phyloP scores from a whole-genome alignment of 2,113 vertebrate genomes.

The Electrona antarctica region DNA sequence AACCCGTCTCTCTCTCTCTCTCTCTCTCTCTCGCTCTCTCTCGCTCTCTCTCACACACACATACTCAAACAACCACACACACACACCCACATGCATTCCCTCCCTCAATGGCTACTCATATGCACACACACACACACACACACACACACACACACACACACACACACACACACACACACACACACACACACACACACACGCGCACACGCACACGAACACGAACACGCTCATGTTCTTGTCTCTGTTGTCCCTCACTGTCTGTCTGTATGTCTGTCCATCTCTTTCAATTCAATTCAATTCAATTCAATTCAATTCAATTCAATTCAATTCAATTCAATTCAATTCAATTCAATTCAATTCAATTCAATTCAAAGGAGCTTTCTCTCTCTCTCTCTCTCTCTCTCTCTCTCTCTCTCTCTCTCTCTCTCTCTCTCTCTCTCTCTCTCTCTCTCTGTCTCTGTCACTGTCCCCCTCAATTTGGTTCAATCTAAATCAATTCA shows the following conservation, averaged over 20 bases:
- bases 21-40: slow-evolving; percentile 29
- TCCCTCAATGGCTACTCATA: no score
- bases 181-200: background rate
- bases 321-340: no score
- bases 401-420: background rate
- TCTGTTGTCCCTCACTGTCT: no score
- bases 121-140: background rate
- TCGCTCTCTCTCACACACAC: slow-evolving; percentile 5
- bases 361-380: background rate
- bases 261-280: background rate
- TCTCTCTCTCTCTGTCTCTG: background rate
- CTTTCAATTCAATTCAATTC: no score
- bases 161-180: background rate
- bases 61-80: background rate
- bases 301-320: no score
- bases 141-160: slow-evolving; percentile 5
- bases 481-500: no score
- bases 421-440: background rate
- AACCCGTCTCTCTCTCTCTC: slow-evolving; percentile 78
- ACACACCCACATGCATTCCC: background rate
- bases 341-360: no score
- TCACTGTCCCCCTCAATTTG: no score
- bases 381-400: background rate
- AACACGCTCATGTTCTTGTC: background rate
- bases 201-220: background rate